Conservation (phyloP, 2,797 vertebrate species). For the Coilia nasus region DNA sequence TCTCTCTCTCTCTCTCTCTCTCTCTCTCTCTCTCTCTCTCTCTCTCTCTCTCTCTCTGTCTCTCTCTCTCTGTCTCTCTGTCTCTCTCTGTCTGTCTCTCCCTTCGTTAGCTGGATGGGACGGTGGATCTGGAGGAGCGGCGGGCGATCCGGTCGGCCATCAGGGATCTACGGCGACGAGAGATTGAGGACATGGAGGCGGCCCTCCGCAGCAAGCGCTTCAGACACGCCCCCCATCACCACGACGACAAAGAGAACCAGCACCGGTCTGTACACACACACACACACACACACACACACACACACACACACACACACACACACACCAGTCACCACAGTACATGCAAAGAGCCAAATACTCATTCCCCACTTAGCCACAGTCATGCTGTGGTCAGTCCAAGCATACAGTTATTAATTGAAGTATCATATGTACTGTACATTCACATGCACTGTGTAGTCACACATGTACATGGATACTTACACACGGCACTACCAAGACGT, state of each 20-base stretch:
- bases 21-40: no score
- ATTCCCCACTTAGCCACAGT: no score
- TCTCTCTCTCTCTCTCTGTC: no score
- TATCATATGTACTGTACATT: no score
- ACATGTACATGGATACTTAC: no score
- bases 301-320: not conserved
- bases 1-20: no score
- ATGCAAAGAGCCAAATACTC: no score
- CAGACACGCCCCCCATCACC: conserved; percentile 76
- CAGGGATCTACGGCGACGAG: conserved; percentile 86
- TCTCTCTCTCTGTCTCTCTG: no score
- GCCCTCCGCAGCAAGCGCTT: conserved; percentile 91
- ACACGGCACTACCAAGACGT: no score
- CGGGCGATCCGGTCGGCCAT: conserved; percentile 90
- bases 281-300: no score
- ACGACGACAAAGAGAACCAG: conserved; percentile 94
- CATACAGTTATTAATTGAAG: no score
- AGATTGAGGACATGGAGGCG: conserved; percentile 90
- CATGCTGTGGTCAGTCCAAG: no score
- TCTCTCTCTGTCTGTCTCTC: conserved; percentile 13
- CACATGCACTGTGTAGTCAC: not conserved
- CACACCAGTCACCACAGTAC: not conserved
- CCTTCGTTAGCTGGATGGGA: conserved; percentile 83
- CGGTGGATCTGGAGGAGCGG: conserved; percentile 88
- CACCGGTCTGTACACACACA: conserved; percentile 71